Conservation (phyloP, 2,797 vertebrate species). For the Cyclopterus lumpus region DNA sequence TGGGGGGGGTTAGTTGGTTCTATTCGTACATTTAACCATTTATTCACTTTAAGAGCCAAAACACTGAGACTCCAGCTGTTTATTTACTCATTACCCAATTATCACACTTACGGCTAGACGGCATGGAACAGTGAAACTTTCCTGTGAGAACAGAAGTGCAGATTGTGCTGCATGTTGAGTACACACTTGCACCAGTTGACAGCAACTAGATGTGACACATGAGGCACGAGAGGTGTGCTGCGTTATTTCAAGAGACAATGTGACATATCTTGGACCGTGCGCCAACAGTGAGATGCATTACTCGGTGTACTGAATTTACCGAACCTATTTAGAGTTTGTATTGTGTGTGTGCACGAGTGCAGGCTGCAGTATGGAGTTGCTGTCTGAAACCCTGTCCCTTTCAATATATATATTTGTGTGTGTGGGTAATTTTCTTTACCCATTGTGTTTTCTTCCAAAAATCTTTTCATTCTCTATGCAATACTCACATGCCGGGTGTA, state of each 20-base stretch:
- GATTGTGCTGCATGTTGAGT: conserved; percentile 58
- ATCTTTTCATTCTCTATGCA: conserved; percentile 6
- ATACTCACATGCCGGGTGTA: not conserved
- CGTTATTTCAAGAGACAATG: conserved; percentile 63
- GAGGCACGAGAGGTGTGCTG: conserved; percentile 62
- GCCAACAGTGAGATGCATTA: conserved; percentile 58
- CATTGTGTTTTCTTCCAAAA: conserved; percentile 11
- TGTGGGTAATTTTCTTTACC: conserved; percentile 26
- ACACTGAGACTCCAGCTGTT: conserved; percentile 76
- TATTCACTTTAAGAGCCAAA: conserved; percentile 48
- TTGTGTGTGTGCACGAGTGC: conserved; percentile 23
- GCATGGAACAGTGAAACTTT: conserved; percentile 73
- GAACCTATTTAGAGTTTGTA: conserved; percentile 53
- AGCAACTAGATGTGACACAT: conserved; percentile 71
- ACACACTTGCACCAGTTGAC: conserved; percentile 65
- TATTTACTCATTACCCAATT: conserved; percentile 88
- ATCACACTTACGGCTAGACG: conserved; percentile 74
- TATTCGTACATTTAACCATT: conserved; percentile 57
- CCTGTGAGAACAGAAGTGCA: conserved; percentile 69
- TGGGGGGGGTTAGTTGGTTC: conserved; percentile 13
- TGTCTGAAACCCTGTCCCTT: conserved; percentile 25
- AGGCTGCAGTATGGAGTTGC: conserved; percentile 14
- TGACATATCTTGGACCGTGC: conserved; percentile 71
- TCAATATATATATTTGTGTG: conserved; percentile 12
- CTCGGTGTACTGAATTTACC: conserved; percentile 44